These are phyloP conservation scores for Drosophila helvetica DNA, from an alignment of 2,888 invertebrate species.

Conservation along the genomic window DNA sequence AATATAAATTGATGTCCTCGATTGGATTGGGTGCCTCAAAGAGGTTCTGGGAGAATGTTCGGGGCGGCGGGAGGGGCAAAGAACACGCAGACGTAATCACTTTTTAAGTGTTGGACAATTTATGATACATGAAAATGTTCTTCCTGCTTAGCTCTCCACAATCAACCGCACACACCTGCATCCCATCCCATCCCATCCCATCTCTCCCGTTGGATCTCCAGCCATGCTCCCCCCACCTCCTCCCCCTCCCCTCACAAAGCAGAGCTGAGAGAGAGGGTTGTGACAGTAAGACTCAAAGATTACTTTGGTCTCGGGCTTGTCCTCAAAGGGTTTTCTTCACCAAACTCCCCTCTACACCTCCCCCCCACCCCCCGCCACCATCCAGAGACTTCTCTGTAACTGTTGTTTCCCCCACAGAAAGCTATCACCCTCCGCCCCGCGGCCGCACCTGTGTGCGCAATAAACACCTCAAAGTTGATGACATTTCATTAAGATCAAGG, in stretches of 20 bases:
- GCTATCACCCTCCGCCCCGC: not conserved
- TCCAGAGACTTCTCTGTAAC: not conserved
- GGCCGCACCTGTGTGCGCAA: slow-evolving; percentile 69
- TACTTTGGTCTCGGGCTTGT: slow-evolving; percentile 53
- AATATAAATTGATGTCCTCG: slow-evolving; percentile 67
- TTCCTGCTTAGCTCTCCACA: slow-evolving; percentile 31
- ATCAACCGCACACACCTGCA: slow-evolving; percentile 19
- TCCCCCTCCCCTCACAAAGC: no score
- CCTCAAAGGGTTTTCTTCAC: slow-evolving; percentile 66
- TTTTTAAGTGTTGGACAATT: slow-evolving; percentile 80
- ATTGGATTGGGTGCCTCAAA: slow-evolving; percentile 40
- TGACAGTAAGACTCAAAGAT: slow-evolving; percentile 70
- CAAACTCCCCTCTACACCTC: not conserved
- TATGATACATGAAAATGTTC: slow-evolving; percentile 78
- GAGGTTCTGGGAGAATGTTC: slow-evolving; percentile 7
- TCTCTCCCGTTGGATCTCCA: not conserved
- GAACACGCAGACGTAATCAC: slow-evolving; percentile 78
- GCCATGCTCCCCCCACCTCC: no score
- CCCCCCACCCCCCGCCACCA: not conserved
- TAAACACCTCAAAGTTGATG: slow-evolving; percentile 82
- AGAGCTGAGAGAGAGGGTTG: slow-evolving; percentile 33
- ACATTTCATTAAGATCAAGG: slow-evolving; percentile 82
- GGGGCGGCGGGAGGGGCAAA: not conserved
- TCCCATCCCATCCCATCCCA: slow-evolving; percentile 25
- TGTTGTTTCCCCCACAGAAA: not conserved